Percentiles rank a stretch among this genome's conserved stretches.
Evolutionary conservation across 2,113 vertebrate species (phyloP).

Genomic region (Suricata suricatta): DNA sequence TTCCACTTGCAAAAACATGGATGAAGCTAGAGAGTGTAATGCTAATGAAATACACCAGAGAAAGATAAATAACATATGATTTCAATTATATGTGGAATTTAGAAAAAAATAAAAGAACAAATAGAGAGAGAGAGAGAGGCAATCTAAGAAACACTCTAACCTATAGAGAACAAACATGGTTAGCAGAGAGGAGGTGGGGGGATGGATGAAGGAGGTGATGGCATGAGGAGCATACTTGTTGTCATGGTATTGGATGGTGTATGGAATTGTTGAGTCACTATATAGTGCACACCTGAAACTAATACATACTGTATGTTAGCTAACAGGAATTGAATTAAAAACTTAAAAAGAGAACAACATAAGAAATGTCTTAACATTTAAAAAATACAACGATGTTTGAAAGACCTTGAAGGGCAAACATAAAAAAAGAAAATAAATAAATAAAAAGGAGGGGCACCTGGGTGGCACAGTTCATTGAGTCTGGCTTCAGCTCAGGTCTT

Average conservation of each 20-base stretch:
- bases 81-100: background rate
- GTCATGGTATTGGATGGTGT: background rate
- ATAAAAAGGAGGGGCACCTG: no score
- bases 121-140: background rate
- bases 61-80: background rate
- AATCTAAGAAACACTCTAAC: background rate
- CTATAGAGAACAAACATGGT: background rate
- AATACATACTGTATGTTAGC: background rate
- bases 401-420: background rate
- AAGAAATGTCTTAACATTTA: background rate
- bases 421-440: background rate
- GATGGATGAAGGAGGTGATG: background rate
- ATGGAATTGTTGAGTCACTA: background rate
- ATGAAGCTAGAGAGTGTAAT: background rate
- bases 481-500: no score
- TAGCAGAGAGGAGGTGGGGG: background rate
- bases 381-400: background rate
- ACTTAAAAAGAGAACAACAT: background rate
- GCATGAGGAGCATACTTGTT: background rate
- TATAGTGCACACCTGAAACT: background rate
- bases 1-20: background rate
- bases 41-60: background rate
- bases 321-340: background rate
- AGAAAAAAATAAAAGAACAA: background rate
- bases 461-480: no score